Evolutionary conservation across 1,140 invertebrate species (phyloP), one percentile per base, ranked within the genome.

Genomic region (Anastatus disparis): DNA sequence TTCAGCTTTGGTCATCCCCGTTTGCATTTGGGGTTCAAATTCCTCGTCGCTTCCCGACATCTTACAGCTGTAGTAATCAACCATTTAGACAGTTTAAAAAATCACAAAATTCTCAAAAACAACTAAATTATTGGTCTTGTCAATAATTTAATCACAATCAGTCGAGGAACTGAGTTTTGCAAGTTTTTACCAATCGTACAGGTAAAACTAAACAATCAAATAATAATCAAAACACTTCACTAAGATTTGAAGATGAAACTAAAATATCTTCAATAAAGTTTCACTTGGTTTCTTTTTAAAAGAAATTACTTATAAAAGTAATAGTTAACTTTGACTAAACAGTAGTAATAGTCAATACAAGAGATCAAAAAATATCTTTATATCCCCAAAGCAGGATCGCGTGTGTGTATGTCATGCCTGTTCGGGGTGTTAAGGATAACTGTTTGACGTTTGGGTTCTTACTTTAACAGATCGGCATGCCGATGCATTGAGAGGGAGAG

Each of bases 371-470:
- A n/a, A n/a, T n/a, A n/a, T n/a, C n/a, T n/a, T n/a, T n/a, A n/a
- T n/a, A n/a, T n/a, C n/a, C 48, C 50, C 59, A 12, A 48, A 58
- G 53, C 65, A 58, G 65, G 63, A 58, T 66, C 69, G n/a, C n/a
- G n/a, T n/a, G n/a, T n/a, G n/a, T n/a, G n/a, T n/a, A n/a, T n/a
- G 72, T 65, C 48, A 27, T 70, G 71, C 74, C 72, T 68, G 73
- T 67, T 71, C 76, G 71, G 72, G 74, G 73, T 81, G 76, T 78
- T 72, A 79, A 81, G 82, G 78, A 81, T 80, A 84, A 86, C 85
- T 86, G 85, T 86, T 86, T 86, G 84, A 86, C 84, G 83, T 86
- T 85, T 85, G 81, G 80, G 80, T 81, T n/a, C n/a, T n/a, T n/a
- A 81, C 83, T 82, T 79, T 77, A 81, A 82, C n/a, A 52, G 82